Conservation (phyloP, 2,797 vertebrate species). For the Emydoidea blandingii region DNA sequence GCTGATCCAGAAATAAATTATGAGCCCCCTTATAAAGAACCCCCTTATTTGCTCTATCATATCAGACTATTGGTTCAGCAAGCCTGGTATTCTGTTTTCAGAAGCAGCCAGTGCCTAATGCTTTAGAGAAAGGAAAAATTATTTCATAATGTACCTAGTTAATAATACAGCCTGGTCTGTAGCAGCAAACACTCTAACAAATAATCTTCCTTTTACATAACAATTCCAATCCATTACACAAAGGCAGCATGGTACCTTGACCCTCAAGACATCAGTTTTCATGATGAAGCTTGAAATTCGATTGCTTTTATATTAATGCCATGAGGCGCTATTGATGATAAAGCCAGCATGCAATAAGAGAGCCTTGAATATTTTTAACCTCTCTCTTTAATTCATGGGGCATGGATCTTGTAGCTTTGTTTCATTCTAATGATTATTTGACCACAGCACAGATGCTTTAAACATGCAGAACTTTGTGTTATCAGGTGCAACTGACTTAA, state of each 20-base stretch:
- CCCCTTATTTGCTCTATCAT: neutral
- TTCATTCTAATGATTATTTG: neutral
- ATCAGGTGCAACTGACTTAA: neutral
- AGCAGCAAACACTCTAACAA: neutral
- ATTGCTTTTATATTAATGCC: neutral
- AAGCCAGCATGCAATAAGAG: neutral
- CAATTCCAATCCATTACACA: neutral
- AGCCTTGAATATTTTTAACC: neutral
- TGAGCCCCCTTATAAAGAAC: neutral
- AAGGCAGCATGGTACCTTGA: neutral
- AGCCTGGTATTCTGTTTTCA: neutral
- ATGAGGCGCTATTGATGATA: neutral
- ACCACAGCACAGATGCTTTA: neutral
- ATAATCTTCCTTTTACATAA: neutral
- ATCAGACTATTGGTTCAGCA: neutral
- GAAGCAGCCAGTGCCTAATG: neutral
- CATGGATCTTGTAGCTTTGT: neutral
- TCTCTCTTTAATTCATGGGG: neutral
- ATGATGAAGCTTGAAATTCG: accelerated
- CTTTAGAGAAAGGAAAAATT: neutral
- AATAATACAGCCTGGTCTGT: neutral
- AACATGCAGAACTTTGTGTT: neutral
- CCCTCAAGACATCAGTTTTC: neutral
- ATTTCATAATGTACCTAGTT: neutral
- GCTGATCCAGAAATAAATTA: neutral